Conservation (phyloP, 2,113 vertebrate species). For the Limnothrissa miodon region DNA sequence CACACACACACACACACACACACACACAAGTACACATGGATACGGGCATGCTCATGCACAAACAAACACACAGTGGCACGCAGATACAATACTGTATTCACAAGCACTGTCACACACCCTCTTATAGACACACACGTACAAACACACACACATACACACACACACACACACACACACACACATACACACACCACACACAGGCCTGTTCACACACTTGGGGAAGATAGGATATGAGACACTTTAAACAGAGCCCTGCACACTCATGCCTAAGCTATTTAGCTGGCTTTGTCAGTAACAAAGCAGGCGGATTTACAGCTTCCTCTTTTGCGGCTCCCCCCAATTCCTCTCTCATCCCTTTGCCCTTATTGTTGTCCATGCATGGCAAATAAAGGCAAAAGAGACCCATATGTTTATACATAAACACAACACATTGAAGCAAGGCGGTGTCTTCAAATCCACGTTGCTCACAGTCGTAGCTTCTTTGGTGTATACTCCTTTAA, state of each 20-base stretch:
- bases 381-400: not conserved
- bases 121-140: not conserved
- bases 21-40: not conserved
- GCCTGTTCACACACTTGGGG: not conserved
- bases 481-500: not conserved
- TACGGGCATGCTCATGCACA: not conserved
- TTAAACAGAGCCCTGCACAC: not conserved
- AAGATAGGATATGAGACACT: slow-evolving; percentile 8
- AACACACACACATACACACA: slow-evolving; percentile 1
- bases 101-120: not conserved
- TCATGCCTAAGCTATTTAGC: slow-evolving; percentile 9
- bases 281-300: slow-evolving; percentile 6
- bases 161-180: not conserved
- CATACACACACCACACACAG: not conserved
- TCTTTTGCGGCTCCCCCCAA: not conserved
- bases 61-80: not conserved
- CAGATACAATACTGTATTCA: not conserved
- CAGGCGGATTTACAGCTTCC: not conserved
- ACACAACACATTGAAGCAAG: not conserved
- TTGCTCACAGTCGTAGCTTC: not conserved
- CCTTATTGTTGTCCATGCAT: not conserved
- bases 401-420: not conserved
- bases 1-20: slow-evolving; percentile 8
- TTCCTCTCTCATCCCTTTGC: not conserved
- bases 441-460: not conserved